A percentile compares a stretch with the other conserved stretches of the same genome.
Evolutionary conservation across 2,113 vertebrate genomes (phyloP).

Genomic region (Perca schrenkii): DNA sequence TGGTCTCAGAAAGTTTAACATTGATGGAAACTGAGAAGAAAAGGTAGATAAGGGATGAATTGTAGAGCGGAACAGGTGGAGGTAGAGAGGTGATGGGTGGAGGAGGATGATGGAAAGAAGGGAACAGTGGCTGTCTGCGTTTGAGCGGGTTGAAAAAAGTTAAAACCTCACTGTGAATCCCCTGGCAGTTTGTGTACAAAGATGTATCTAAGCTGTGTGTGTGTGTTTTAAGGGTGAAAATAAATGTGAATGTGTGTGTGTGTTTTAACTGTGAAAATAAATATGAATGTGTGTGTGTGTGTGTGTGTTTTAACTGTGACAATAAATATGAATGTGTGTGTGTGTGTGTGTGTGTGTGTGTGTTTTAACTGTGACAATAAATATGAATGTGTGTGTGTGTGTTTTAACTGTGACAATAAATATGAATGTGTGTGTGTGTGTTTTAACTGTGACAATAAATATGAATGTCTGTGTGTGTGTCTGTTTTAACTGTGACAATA

Average conservation of each 20-base stretch:
- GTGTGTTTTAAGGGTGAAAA: too few species aligned
- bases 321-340: too few species aligned
- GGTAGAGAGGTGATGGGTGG: conserved; percentile 27
- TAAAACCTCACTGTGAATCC: conserved; percentile 54
- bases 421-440: background rate
- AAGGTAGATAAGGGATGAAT: background rate
- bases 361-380: background rate
- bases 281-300: background rate
- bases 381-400: conserved; percentile 20
- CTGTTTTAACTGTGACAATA: conserved; percentile 8
- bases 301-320: too few species aligned
- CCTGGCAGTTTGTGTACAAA: conserved; percentile 54
- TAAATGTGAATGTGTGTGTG: conserved; percentile 2
- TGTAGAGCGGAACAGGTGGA: conserved; percentile 14
- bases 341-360: conserved; percentile 12
- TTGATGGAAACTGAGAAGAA: background rate
- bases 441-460: too few species aligned
- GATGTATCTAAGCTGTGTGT: conserved; percentile 31
- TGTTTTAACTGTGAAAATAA: background rate
- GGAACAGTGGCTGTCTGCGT: conserved; percentile 30
- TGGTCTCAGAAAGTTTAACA: conserved; percentile 44
- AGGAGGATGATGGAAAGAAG: conserved; percentile 16
- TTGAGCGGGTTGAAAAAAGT: conserved; percentile 9
- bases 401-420: conserved; percentile 13
- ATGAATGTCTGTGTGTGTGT: conserved; percentile 1